Evolutionary conservation across 2,888 invertebrate genomes (phyloP), one percentile per base, ranked within the genome.

Genomic region (Dendrolimus houi): DNA sequence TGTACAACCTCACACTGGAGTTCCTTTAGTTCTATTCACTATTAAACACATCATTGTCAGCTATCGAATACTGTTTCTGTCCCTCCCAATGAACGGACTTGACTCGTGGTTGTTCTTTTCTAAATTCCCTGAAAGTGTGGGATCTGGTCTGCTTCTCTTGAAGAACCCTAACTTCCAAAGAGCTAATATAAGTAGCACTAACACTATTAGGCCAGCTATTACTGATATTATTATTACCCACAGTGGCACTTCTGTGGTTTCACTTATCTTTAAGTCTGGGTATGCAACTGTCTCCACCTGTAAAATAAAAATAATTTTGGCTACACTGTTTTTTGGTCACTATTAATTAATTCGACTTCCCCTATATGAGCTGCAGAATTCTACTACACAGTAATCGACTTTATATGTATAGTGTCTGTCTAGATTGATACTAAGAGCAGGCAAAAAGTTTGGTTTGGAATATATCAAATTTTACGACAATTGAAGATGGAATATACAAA

Each of bases 101-200:
- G 94, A 93, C 65, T 95, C 95, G 68, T 93, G 92, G 59, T 86
- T 86, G 72, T 94, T 94, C 74, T 95, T 95, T 75, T 95, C 95
- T 40, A 95, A 81, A 80, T 95, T 95, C 0, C 96, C 96, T 29
- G 95, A 95, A 7, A 96, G 81, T 13, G 96, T 96, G 1, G 95
- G 95, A 81, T 97, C 96, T 7, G 96, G 96, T 64, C 97, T 92
- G 75, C 96, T 94, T 72, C 96, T 88, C 75, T 96, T 97, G 87
- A 97, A 97, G 93, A 97, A 97, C 56, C 97, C 97, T 57, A 96
- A 94, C 89, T 96, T 97, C 94, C 97, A 97, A 60, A 98, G 88
- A 29, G 95, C 92, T 56, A 96, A 92, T 54, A 96, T 95, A 56
- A 98, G 91, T 3, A 97, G 79, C 52, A 97, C 93, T 52, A 99